Evolutionary conservation across 2,888 invertebrate genomes (phyloP), one percentile per base, ranked within the genome.

Genomic region (Steinernema hermaphroditum): DNA sequence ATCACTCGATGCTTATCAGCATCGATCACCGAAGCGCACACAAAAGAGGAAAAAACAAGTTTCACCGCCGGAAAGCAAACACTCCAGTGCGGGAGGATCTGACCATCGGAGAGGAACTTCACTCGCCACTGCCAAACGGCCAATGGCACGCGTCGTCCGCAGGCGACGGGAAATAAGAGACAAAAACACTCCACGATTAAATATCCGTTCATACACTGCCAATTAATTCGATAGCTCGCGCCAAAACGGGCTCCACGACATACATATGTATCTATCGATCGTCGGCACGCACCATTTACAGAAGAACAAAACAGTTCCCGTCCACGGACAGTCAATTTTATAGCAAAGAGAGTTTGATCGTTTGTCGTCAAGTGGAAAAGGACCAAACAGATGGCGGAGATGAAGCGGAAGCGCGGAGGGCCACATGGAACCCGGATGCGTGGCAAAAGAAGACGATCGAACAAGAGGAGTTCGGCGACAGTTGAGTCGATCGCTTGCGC

Each of bases 131-230:
- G 54, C 24, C 27, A 16, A n/a, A 6, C 46, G 62, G 27, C 32
- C 32, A 62, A 24, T 12, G 50, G 22, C 6, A 62, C 37, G 32
- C 12, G 54, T 54, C 4, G 19, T 19, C 16, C 54, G 27, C 54
- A 54, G 22, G 29, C 34, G 27, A 27, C 29, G 62, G 29, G 62
- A 62, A 27, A 62, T 34, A 62, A 32, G 29, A 62, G 62, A 62
- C 62, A 62, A 62, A 62, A 62, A 62, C 62, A 62, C 29, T 16
- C 62, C 4, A 32, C 62, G 62, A 62, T 62, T 62, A 62, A 62
- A 62, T 62, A 62, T 62, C 62, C 54, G 54, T 54, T 54, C 62
- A 50, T 50, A 22, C 50, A 32, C 62, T 29, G 8, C 32, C 62
- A 62, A 32, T 62, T 62, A 62, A 32, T 62, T 29, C 62, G 62